phyloP scores from a whole-genome alignment of 2,888 invertebrate genomes.

The Tolmerus cingulatus region DNA sequence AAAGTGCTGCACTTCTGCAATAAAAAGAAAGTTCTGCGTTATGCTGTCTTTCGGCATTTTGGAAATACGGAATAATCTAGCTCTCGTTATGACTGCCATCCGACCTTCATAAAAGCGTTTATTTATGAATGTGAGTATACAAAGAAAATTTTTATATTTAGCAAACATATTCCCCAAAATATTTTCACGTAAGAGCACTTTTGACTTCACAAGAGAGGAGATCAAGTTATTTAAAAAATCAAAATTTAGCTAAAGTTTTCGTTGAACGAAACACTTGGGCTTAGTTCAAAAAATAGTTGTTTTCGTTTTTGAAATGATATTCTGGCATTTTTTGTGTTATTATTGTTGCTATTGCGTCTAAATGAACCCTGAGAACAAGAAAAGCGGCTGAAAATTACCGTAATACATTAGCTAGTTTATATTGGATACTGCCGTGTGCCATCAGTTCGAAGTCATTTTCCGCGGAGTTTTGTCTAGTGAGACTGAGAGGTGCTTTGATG shows the following conservation, averaged over 20 bases:
- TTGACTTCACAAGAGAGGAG: neutral
- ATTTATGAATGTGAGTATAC: neutral
- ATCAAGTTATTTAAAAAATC: neutral
- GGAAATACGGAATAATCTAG: neutral
- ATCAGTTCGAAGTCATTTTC: neutral
- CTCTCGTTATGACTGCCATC: neutral
- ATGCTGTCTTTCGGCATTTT: neutral
- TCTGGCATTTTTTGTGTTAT: neutral
- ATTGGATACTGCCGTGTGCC: neutral
- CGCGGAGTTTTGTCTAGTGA: neutral
- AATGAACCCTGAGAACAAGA: neutral
- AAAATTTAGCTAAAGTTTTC: neutral
- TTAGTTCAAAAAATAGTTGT: neutral
- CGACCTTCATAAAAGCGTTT: neutral
- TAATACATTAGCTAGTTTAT: neutral
- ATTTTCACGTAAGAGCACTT: neutral
- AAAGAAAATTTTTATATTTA: conserved; percentile 1
- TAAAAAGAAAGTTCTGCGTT: neutral
- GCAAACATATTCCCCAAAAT: neutral
- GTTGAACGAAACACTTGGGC: neutral
- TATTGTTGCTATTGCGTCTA: neutral
- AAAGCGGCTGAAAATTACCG: neutral
- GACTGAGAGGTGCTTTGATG: neutral
- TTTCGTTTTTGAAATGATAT: neutral
- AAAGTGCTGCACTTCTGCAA: too few species aligned